A percentile compares a stretch with the other conserved stretches of the same genome.
Conservation (phyloP, 2,888 invertebrate genomes). For the Dynastes grantii region DNA sequence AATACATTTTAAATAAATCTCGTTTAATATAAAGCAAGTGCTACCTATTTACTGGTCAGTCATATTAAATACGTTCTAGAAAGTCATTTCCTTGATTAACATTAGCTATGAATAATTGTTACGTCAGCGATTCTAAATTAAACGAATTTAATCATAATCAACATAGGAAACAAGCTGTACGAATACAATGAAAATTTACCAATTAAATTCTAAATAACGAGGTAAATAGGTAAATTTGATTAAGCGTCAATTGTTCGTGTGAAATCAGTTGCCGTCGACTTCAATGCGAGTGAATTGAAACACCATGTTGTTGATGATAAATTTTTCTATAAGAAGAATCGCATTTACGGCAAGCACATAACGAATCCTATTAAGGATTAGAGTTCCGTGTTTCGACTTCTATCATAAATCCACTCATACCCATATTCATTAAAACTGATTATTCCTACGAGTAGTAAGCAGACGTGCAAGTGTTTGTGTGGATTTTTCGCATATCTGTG, state of each 20-base stretch:
- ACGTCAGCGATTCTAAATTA: too few relatives aligned
- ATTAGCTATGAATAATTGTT: too few relatives aligned
- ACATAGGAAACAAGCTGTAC: too few relatives aligned
- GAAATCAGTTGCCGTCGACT: background rate
- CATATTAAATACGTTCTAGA: too few relatives aligned
- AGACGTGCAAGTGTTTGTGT: background rate
- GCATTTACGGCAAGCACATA: slow-evolving; percentile 17
- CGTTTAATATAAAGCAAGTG: too few relatives aligned
- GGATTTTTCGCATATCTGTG: background rate
- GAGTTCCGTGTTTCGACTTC: slow-evolving; percentile 52
- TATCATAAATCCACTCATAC: slow-evolving; percentile 52
- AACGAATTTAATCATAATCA: too few relatives aligned
- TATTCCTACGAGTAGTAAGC: background rate
- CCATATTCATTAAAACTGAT: slow-evolving; percentile 1
- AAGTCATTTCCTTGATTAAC: too few relatives aligned
- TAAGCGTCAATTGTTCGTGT: background rate
- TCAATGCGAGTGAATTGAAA: background rate
- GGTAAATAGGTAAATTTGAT: background rate
- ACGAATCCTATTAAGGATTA: slow-evolving; percentile 52
- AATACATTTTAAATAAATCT: too few relatives aligned
- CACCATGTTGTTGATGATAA: background rate
- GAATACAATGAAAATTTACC: too few relatives aligned
- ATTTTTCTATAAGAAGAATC: background rate
- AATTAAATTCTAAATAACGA: too few relatives aligned
- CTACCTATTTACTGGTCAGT: too few relatives aligned